Percentiles rank a stretch among this genome's conserved stretches.
These are phyloP conservation scores for Ictidomys tridecemlineatus DNA, from an alignment of 2,113 vertebrate genomes.

Conservation along the genomic window DNA sequence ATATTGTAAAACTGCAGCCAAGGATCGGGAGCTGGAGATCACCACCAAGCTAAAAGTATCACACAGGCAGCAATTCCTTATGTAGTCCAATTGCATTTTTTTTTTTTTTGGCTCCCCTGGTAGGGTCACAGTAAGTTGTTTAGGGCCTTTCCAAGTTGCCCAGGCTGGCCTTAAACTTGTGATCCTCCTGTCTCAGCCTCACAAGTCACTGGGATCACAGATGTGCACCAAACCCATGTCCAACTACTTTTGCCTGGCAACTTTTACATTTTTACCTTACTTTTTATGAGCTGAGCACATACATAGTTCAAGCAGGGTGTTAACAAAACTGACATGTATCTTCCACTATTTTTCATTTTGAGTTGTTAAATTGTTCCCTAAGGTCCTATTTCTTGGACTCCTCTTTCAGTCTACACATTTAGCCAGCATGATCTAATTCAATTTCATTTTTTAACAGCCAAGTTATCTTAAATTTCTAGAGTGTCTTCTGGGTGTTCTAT, in stretches of 20 bases:
- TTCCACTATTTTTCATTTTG: neutral
- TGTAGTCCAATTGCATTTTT: too few relatives aligned
- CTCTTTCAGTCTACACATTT: neutral
- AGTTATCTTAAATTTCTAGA: neutral
- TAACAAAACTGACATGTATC: neutral
- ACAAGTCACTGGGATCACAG: too few relatives aligned
- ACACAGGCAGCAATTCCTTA: neutral
- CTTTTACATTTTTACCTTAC: neutral
- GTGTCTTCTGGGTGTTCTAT: neutral
- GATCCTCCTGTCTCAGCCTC: too few relatives aligned
- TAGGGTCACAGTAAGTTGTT: too few relatives aligned
- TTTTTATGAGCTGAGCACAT: neutral
- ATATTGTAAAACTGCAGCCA: neutral
- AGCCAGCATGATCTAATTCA: neutral
- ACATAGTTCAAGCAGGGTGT: neutral
- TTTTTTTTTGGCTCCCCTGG: neutral
- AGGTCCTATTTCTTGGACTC: neutral
- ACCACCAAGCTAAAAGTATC: neutral
- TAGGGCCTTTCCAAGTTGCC: too few relatives aligned
- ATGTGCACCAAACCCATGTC: too few relatives aligned
- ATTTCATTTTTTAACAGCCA: slow-evolving; percentile 22
- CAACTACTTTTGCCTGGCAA: neutral
- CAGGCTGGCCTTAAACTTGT: too few relatives aligned
- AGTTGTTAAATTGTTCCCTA: neutral
- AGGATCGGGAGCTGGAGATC: neutral